A percentile compares a stretch with the other conserved stretches of the same genome.
These are phyloP conservation scores for Saccopteryx bilineata DNA, from an alignment of 2,113 vertebrate species.

Conservation along the genomic window DNA sequence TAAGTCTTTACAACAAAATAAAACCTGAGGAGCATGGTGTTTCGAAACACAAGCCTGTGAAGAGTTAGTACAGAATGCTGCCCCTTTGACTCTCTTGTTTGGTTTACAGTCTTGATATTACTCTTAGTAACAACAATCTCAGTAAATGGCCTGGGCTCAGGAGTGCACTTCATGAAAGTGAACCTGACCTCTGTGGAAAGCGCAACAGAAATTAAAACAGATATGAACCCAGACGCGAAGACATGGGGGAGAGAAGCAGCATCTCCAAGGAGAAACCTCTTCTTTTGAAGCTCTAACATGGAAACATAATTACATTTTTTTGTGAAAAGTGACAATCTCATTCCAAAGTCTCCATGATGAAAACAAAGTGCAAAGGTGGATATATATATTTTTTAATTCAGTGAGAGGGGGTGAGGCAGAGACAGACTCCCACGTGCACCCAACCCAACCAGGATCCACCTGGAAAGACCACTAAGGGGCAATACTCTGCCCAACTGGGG, in stretches of 20 bases:
- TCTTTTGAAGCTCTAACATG: too few relatives aligned
- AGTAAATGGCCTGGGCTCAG: not conserved
- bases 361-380: fast-evolving
- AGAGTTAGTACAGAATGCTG: too few relatives aligned
- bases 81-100: too few relatives aligned
- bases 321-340: not conserved
- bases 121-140: fast-evolving
- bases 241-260: not conserved
- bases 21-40: not conserved
- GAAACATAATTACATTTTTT: not conserved
- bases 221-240: not conserved
- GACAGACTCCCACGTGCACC: too few relatives aligned
- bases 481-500: too few relatives aligned
- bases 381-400: too few relatives aligned
- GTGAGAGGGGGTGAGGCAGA: too few relatives aligned
- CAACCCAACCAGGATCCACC: too few relatives aligned
- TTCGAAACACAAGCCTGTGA: too few relatives aligned
- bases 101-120: fast-evolving
- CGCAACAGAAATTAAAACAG: not conserved
- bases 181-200: fast-evolving
- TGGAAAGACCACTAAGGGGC: too few relatives aligned
- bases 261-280: too few relatives aligned
- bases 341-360: not conserved
- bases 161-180: too few relatives aligned
- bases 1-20: not conserved